A percentile compares a stretch with the other conserved stretches of the same genome.
Evolutionary conservation across 2,888 invertebrate genomes (phyloP).

Genomic region (Hemithea aestivaria): DNA sequence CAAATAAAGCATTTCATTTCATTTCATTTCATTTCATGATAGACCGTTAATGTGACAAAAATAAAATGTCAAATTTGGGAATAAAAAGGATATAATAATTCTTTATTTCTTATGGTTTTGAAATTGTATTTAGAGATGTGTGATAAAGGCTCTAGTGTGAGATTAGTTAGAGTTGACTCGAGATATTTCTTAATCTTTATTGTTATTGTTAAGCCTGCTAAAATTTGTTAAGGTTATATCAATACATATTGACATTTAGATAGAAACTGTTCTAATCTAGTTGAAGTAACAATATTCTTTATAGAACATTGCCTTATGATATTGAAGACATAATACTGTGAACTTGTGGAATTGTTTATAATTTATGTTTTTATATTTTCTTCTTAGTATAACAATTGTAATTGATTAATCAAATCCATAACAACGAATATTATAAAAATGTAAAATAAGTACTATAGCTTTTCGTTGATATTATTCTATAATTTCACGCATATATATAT

Average conservation of each 20-base stretch:
- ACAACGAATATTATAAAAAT: constrained; percentile 19
- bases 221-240: constrained; percentile 28
- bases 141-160: constrained; percentile 45
- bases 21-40: too few species aligned
- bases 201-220: constrained; percentile 42
- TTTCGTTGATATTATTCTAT: constrained; percentile 18
- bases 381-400: constrained; percentile 1
- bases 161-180: constrained; percentile 40
- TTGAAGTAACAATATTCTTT: constrained; percentile 40
- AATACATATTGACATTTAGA: constrained; percentile 19
- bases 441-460: constrained; percentile 4
- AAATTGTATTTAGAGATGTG: too few species aligned
- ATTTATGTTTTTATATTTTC: too few species aligned
- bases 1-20: too few species aligned
- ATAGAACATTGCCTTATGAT: constrained; percentile 3
- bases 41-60: too few species aligned
- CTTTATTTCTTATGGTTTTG: too few species aligned
- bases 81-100: too few species aligned
- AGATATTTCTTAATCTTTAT: constrained; percentile 40
- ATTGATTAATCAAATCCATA: constrained; percentile 12
- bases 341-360: too few species aligned
- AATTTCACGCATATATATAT: neutral
- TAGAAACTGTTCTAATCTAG: constrained; percentile 25
- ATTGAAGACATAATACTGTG: too few species aligned
- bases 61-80: too few species aligned